phyloP scores from a whole-genome alignment of 92 coral and sea anemone genomes.

The Pocillopora meandrina region DNA sequence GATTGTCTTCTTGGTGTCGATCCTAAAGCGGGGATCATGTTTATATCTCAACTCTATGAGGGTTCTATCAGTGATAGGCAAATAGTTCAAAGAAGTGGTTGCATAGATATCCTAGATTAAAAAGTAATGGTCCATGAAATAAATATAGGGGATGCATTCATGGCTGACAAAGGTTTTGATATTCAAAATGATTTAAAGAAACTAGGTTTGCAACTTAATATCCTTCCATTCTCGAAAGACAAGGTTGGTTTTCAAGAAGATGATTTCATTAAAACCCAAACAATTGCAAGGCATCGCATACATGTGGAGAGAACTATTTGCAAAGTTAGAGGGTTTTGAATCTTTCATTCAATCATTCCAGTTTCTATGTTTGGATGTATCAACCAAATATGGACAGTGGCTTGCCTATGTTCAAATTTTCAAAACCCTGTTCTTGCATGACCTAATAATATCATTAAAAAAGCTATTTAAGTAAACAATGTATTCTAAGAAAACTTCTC shows the following conservation, averaged over 20 bases:
- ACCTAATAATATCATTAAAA: background rate
- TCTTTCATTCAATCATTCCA: conserved; percentile 42
- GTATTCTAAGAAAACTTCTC: conserved; percentile 2
- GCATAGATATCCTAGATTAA: conserved; percentile 40
- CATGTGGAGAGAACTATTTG: conserved; percentile 62
- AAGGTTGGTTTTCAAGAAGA: conserved; percentile 38
- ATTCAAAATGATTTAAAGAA: conserved; percentile 32
- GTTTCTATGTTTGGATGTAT: conserved; percentile 34
- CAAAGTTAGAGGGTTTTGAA: conserved; percentile 48
- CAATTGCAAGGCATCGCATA: conserved; percentile 54
- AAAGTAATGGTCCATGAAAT: conserved; percentile 42
- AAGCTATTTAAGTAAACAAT: conserved; percentile 4
- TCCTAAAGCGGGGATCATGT: conserved; percentile 50
- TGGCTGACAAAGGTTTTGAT: conserved; percentile 66
- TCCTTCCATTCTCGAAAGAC: conserved; percentile 58
- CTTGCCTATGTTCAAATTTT: conserved; percentile 47
- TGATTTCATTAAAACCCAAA: conserved; percentile 49
- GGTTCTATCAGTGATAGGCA: conserved; percentile 63
- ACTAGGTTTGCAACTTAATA: conserved; percentile 35
- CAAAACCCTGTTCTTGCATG: conserved; percentile 28
- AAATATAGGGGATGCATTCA: conserved; percentile 43
- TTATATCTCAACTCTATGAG: conserved; percentile 54
- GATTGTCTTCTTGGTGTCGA: conserved; percentile 62
- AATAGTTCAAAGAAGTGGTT: conserved; percentile 56
- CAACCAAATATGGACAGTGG: conserved; percentile 60